phyloP scores from a whole-genome alignment of 2,888 invertebrate genomes.

The Acholoe squamosa region DNA sequence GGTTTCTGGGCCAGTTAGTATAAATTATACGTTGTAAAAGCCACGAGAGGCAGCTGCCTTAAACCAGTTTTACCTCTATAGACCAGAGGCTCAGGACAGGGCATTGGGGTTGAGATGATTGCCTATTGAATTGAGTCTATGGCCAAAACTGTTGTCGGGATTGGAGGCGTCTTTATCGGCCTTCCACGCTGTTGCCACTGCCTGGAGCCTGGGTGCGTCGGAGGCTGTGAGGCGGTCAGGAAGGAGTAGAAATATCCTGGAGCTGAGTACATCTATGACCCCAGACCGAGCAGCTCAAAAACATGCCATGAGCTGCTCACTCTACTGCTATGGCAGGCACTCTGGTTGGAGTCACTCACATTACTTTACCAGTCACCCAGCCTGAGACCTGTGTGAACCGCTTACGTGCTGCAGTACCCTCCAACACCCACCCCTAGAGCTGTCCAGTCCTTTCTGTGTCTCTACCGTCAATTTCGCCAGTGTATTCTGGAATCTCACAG shows the following conservation, averaged over 20 bases:
- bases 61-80: neutral
- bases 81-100: neutral
- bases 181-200: conserved; percentile 27
- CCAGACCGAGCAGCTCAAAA: neutral
- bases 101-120: conserved; percentile 8
- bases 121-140: neutral
- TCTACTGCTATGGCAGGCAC: neutral
- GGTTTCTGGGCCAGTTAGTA: neutral
- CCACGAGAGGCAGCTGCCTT: neutral
- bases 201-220: neutral
- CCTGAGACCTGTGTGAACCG: neutral
- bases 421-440: neutral
- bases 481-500: neutral
- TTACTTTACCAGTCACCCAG: neutral
- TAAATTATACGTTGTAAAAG: neutral
- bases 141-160: conserved; percentile 19
- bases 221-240: too few relatives aligned
- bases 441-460: neutral
- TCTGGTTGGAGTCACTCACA: conserved; percentile 2
- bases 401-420: conserved; percentile 8
- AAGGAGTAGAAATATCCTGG: too few relatives aligned
- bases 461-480: neutral
- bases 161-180: conserved; percentile 9
- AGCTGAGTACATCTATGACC: neutral
- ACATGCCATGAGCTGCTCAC: neutral